Conservation (phyloP, 2,888 invertebrate genomes). For the Spilosoma lubricipeda region DNA sequence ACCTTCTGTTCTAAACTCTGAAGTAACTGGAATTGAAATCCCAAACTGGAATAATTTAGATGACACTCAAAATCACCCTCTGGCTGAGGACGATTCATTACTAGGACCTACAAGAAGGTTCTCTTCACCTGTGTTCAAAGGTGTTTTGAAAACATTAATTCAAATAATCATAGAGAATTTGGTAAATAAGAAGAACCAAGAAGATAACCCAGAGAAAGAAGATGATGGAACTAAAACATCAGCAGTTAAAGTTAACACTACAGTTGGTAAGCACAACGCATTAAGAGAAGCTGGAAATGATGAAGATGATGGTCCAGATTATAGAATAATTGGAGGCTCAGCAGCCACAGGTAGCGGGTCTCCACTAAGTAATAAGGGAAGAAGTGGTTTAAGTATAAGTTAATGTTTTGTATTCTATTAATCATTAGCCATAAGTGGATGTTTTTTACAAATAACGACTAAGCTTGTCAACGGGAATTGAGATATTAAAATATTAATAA, state of each 20-base stretch:
- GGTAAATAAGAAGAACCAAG: not conserved
- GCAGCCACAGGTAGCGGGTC: slow-evolving; percentile 74
- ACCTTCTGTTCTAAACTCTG: not conserved
- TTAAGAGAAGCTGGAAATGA: slow-evolving; percentile 15
- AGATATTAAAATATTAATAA: slow-evolving; percentile 31
- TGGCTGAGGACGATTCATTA: not conserved
- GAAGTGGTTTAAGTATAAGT: slow-evolving; percentile 52
- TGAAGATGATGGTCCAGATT: slow-evolving; percentile 51
- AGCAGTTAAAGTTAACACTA: not conserved
- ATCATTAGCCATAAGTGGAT: not conserved
- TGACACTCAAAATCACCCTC: not conserved
- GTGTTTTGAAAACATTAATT: slow-evolving; percentile 14
- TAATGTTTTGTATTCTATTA: not conserved
- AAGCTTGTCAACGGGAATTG: slow-evolving; percentile 40
- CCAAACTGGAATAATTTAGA: not conserved
- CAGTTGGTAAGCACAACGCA: not conserved
- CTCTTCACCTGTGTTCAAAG: not conserved
- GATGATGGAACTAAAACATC: not conserved
- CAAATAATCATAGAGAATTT: slow-evolving; percentile 6
- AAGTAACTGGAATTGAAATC: not conserved
- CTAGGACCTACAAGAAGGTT: not conserved
- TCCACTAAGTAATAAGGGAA: slow-evolving; percentile 69
- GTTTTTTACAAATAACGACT: slow-evolving; percentile 32
- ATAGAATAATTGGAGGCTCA: slow-evolving; percentile 74
- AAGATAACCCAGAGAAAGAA: not conserved